Evolutionary conservation across 2,113 vertebrate species (phyloP), one percentile per base, ranked within the genome.

Genomic region (Brachirus orientalis): DNA sequence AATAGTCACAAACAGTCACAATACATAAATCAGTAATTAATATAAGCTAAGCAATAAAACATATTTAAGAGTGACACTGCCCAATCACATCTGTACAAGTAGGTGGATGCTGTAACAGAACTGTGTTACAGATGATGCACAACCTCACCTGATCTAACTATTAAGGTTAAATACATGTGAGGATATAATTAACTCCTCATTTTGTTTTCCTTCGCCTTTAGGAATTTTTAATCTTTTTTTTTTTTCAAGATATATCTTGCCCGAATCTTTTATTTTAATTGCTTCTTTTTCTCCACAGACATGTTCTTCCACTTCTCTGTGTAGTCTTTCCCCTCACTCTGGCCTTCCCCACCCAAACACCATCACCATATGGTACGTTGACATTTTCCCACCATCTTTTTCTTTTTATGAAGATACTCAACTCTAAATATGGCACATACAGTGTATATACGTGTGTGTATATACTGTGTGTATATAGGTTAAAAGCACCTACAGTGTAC

Each of bases 331-430:
- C 6, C 37, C 72, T 86, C 63, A 81, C 88, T 77, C 69, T 90
- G 67, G 63, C 70, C 0, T 82, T 75, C 43, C 77, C 80, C 19
- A 19, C 51, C 22, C 79, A 69, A 60, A 77, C 38, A 11, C 72
- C 69, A 53, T 65, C 77, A 59, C 41, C 55, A 53, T 38, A 76
- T 35, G 89, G 91, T 90, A 77, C 3, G 53, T 82, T 19, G 36
- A n/a, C 16, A 38, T 51, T 48, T 69, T 28, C 9, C 35, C 12
- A 22, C 17, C 40, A 56, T 52, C 14, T 48, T 52, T n/a, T 46
- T 22, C 8, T 40, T 22, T 56, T 22, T 11, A 53, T 35, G 5
- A 28, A 51, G 18, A 68, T 68, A 48, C 7, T 38, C 4, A 48
- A 28, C 17, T 28, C 7, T 28, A 36, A 44, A 46, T 46, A 13